Evolutionary conservation across 2,797 vertebrate species (phyloP).

Genomic region (Cirrhinus molitorella): DNA sequence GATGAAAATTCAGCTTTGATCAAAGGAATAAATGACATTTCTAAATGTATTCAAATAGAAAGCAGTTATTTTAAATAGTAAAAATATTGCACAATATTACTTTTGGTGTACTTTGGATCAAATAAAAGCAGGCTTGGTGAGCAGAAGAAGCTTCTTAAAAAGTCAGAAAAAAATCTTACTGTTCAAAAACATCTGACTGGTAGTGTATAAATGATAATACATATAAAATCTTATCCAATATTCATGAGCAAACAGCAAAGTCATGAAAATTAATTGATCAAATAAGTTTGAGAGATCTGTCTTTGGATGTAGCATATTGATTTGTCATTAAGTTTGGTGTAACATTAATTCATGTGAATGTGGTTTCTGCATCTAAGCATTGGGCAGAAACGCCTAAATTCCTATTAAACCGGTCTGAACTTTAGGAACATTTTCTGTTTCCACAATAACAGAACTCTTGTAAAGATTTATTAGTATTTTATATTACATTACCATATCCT

Average conservation of each 20-base stretch:
- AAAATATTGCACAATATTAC: too few species aligned
- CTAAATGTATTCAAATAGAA: too few species aligned
- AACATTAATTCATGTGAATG: background rate
- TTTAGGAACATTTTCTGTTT: background rate
- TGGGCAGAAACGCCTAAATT: background rate
- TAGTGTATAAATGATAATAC: background rate
- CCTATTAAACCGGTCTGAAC: background rate
- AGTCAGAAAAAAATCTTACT: too few species aligned
- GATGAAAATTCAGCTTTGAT: too few species aligned
- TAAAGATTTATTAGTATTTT: slow-evolving; percentile 14
- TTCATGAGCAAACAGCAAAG: background rate
- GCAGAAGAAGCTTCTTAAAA: too few species aligned
- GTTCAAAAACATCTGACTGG: too few species aligned
- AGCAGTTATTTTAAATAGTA: too few species aligned
- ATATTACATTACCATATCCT: background rate
- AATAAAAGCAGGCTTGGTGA: too few species aligned
- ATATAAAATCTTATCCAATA: background rate
- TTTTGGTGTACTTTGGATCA: too few species aligned
- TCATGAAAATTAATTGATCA: background rate
- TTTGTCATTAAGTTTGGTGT: background rate
- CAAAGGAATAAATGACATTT: too few species aligned
- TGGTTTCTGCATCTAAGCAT: background rate
- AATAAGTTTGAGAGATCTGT: background rate
- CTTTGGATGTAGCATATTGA: background rate
- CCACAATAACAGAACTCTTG: background rate